Evolutionary conservation across 2,113 vertebrate genomes (phyloP).

Genomic region (Syrmaticus mikado): DNA sequence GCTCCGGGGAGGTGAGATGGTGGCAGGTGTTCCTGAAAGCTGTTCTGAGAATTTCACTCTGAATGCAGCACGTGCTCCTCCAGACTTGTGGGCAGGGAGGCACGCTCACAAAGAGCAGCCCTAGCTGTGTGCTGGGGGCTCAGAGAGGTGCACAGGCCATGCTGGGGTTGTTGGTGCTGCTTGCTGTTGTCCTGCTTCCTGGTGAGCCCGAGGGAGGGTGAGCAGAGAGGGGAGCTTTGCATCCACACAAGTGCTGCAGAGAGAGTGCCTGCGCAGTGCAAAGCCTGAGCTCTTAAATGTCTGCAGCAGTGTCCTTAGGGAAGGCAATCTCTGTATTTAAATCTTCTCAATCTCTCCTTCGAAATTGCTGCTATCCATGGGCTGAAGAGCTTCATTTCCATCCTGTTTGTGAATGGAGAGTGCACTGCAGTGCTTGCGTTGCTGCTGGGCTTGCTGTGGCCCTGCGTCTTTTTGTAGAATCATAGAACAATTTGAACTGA

Average conservation of each 20-base stretch:
- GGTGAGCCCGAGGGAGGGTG: not conserved
- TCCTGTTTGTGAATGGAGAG: not conserved
- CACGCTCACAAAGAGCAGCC: not conserved
- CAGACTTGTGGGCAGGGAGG: not conserved
- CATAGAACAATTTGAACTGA: too few species aligned
- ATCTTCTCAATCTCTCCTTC: slow-evolving; percentile 45
- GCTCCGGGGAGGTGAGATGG: not conserved
- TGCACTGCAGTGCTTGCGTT: not conserved
- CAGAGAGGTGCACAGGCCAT: not conserved
- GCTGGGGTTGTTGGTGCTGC: not conserved
- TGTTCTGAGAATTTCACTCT: not conserved
- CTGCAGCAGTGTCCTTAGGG: slow-evolving; percentile 34
- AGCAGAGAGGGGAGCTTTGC: not conserved
- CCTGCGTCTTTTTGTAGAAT: not conserved
- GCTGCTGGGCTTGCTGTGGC: fast-evolving
- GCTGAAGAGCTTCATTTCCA: slow-evolving; percentile 37
- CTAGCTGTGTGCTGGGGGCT: not conserved
- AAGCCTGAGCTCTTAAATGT: slow-evolving; percentile 52
- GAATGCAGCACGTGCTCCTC: not conserved
- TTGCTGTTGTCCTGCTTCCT: not conserved
- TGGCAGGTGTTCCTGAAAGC: not conserved
- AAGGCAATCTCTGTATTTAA: slow-evolving; percentile 48
- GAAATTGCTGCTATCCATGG: not conserved
- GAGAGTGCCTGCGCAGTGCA: not conserved
- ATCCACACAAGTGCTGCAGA: not conserved